These are phyloP conservation scores for Grapholita molesta DNA, from an alignment of 1,140 invertebrate species.

Conservation along the genomic window DNA sequence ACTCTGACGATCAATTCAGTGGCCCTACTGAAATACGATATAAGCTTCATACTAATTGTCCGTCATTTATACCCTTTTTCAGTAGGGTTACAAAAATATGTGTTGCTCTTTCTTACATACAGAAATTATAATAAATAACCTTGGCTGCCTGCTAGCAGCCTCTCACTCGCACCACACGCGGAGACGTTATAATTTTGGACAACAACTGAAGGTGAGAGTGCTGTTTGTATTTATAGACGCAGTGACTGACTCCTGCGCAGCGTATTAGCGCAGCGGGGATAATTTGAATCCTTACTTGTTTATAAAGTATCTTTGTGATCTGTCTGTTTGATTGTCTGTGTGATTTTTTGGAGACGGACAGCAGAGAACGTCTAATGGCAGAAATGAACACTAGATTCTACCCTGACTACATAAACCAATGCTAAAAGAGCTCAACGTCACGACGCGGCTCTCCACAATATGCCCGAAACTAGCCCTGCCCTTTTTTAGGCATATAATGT, in stretches of 20 bases:
- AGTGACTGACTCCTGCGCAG: constrained; percentile 1
- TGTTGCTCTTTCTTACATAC: background rate
- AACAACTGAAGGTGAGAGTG: constrained; percentile 13
- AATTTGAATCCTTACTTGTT: background rate
- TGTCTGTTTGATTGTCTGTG: background rate
- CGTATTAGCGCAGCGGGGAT: background rate
- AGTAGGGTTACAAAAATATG: background rate
- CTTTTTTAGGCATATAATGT: too few relatives aligned
- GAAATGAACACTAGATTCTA: too few relatives aligned
- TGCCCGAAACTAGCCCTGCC: too few relatives aligned
- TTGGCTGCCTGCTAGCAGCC: background rate
- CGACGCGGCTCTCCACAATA: too few relatives aligned
- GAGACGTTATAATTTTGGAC: constrained; percentile 15
- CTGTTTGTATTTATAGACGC: constrained; percentile 5
- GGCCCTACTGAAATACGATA: too few relatives aligned
- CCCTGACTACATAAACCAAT: too few relatives aligned
- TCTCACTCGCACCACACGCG: background rate
- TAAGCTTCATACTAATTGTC: background rate
- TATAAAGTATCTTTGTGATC: background rate
- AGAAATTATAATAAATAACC: background rate
- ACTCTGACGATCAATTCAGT: too few relatives aligned
- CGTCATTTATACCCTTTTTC: background rate
- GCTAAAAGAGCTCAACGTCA: too few relatives aligned
- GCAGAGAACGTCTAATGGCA: too few relatives aligned
- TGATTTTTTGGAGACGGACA: too few relatives aligned